Evolutionary conservation across 2,797 vertebrate genomes (phyloP).

Genomic region (Eupleurogrammus muticus): DNA sequence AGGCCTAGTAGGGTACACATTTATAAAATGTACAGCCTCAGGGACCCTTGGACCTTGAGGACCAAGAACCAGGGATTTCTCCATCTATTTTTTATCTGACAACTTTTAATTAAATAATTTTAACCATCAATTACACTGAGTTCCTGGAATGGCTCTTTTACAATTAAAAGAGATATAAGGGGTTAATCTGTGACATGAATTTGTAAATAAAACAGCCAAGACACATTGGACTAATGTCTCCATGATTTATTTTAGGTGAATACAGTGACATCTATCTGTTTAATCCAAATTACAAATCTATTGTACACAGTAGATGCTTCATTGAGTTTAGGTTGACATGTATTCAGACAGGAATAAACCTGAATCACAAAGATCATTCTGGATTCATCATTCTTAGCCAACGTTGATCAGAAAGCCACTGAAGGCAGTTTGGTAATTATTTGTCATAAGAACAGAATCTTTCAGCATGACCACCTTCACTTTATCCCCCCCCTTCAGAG

Average conservation of each 20-base stretch:
- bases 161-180: too few species aligned
- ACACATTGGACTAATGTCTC: not conserved
- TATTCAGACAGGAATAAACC: too few species aligned
- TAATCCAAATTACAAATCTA: too few species aligned
- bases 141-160: too few species aligned
- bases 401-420: not conserved
- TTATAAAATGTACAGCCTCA: too few species aligned
- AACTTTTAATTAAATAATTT: too few species aligned
- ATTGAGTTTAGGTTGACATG: not conserved
- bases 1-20: too few species aligned
- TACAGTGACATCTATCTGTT: not conserved
- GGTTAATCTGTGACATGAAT: too few species aligned
- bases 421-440: not conserved
- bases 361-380: not conserved
- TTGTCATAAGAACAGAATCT: accelerated
- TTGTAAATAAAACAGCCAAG: not conserved
- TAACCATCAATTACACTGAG: too few species aligned
- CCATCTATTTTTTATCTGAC: too few species aligned
- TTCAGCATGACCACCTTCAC: not conserved
- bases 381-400: not conserved
- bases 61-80: too few species aligned
- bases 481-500: not conserved
- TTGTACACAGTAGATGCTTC: not conserved
- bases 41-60: too few species aligned
- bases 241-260: not conserved